Base-by-base conservation (phyloP, 2,113 vertebrate species). In the Alligator mississippiensis region DNA sequence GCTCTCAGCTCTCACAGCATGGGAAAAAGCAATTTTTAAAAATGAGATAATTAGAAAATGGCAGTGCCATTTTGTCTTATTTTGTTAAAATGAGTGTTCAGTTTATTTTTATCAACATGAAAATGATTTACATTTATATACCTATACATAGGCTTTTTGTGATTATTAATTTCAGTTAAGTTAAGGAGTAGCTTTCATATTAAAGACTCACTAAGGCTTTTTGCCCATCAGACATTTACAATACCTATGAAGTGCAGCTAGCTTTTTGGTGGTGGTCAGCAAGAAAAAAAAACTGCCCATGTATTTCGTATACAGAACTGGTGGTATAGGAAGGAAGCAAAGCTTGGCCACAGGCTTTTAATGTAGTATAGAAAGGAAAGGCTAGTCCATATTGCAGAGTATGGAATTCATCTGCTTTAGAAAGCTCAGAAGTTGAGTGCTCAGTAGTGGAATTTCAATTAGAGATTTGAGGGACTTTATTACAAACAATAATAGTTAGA, bases 11-110 rank as follows among this genome's bases (percentile, higher is more conserved):
- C 12, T 90, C 82, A 85, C 47, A 90, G n/a, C 15, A 58, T n/a
- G 84, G 59, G n/a, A 80, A 92, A 59, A 4, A 95, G 83, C 60
- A 81, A 55, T 90, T 92, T 93, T 90, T 47, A 61, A 89, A 85
- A 89, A 80, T 11, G 68, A 59, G 55, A 57, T 91, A 88, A 92
- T 93, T 80, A 62, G 59, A 64, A 91, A 89, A 93, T 85, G 22
- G 22, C 1, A 0, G 83, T 61, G 55, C 47, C 47, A 4, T 75
- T 95, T 95, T 59, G 11, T 84, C 0, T 0, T 70, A 70, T 59
- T 92, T 82, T 79, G 25, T 77, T 90, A 15, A 70, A 77, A 27
- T 82, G 10, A 34, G 3, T 15, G 63, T 4, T 89, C 17, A 60
- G 16, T 93, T 96, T 90, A 72, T 93, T 91, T 96, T 93, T 88